Base-by-base conservation (phyloP, 1,140 invertebrate genomes). In the Ctenoplectra terminalis region DNA sequence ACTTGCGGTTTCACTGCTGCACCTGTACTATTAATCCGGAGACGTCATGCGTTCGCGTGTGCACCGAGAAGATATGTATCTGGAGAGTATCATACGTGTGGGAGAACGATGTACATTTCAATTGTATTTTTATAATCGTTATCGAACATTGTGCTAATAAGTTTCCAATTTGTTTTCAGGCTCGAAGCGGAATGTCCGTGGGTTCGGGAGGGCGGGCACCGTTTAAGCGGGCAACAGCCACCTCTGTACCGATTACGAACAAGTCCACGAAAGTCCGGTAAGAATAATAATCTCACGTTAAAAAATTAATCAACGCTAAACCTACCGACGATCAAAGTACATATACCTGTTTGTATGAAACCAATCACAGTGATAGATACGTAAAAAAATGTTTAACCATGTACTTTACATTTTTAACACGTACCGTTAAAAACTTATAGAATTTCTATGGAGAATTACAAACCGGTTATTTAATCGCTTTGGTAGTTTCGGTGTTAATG, bases 181-280 rank as follows among this genome's bases (percentile, higher is more conserved):
- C 85, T 89, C 87, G 85, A 77, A 84, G 81, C 88, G 85, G 83
- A 70, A 89, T 87, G 88, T 86, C 85, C 78, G 81, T 79, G 83
- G 86, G 78, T 69, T 85, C 87, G 81, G 85, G 81, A 75, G 81
- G 78, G 70, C 85, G 86, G 64, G 71, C 71, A 56, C 85, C 85
- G 70, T 81, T 85, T 89, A 89, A 86, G 26, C 81, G 88, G 77
- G 61, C 75, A 56, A 74, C 83, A 46, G 77, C 56, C 40, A 81
- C 60, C 46, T 79, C 83, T 40, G 43, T 66, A 8, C 58, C 79
- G 31, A 60, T 76, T 40, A 40, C 72, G 43, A 74, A 79, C 37
- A 87, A 80, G 43, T 56, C 82, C 37, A 78, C 69, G n/a, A 80
- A 61, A 52, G 64, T 54, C 17, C 79, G 75, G 87, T 89, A 54